These are phyloP conservation scores for Bungarus multicinctus DNA, from an alignment of 2,113 vertebrate genomes.

Conservation along the genomic window DNA sequence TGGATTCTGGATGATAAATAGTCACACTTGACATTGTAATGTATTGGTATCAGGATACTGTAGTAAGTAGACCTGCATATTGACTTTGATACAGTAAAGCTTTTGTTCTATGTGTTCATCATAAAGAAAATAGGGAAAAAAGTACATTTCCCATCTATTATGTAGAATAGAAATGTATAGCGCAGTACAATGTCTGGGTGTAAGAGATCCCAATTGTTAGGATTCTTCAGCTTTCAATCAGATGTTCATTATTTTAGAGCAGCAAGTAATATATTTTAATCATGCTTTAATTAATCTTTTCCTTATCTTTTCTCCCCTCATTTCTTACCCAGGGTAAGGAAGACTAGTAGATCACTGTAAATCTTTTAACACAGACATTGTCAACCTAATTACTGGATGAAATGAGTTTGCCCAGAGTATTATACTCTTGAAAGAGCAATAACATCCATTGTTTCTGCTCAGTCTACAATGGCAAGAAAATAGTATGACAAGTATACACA, in stretches of 20 bases:
- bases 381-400: not conserved
- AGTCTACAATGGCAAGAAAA: not conserved
- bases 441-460: not conserved
- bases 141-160: not conserved
- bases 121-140: not conserved
- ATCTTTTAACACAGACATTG: not conserved
- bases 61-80: not conserved
- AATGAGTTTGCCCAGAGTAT: not conserved
- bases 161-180: not conserved
- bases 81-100: not conserved
- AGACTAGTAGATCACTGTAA: not conserved
- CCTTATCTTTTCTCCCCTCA: not conserved
- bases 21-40: not conserved
- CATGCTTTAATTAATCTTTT: not conserved
- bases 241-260: not conserved
- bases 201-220: not conserved
- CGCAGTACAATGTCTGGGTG: not conserved
- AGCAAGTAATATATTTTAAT: not conserved
- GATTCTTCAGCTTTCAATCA: not conserved
- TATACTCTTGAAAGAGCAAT: not conserved
- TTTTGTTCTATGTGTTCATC: not conserved
- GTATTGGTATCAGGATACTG: not conserved
- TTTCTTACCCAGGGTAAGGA: not conserved
- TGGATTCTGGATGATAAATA: not conserved
- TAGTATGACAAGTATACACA: not conserved